Base-by-base conservation (phyloP, 2,888 invertebrate species). In the Ariolimax columbianus region DNA sequence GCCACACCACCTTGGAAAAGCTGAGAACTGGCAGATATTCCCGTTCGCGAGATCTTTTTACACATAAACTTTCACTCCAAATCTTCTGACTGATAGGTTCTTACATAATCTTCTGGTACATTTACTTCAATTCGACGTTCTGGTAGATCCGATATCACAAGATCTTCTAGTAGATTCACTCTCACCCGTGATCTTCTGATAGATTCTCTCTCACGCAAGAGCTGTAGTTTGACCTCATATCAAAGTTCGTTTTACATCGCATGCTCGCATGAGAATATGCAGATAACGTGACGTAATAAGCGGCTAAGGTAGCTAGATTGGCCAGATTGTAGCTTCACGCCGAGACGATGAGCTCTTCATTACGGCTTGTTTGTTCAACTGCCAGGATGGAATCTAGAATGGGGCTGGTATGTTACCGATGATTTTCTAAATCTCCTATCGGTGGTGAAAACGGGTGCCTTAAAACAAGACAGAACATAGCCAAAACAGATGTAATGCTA, bases 301-400 rank as follows among this genome's bases (percentile, higher is more conserved):
- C 51, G 17, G 51, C 30, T 33, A 47, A 51, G 51, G 51, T 6
- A 17, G 47, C 23, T 30, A 51, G 47, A 51, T 51, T 75, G 75
- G 51, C 51, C 75, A 75, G 51, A 75, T 51, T 51, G 17, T 0
- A 23, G 19, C 33, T 33, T 51, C 75, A 75, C 36, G 51, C 51
- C 9, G 51, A 75, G 75, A n/a, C 33, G 51, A 75, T 75, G 75
- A 75, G 30, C 47, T 51, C 75, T 78, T 78, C 77, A 59, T 59
- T 78, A 59, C 33, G 11, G 38, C 33, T 63, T n/a, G 59, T 63
- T 78, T 78, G 63, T 38, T 59, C 77, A 78, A 59, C 77, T 78
- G 77, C 26, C 63, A 33, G 77, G 38, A 59, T 72, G 43, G 72
- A 72, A 66, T 66, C 30, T 33, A 30, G 4, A 33, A 38, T 23